phyloP scores from a whole-genome alignment of 2,797 vertebrate genomes.

The Notamacropus eugenii region DNA sequence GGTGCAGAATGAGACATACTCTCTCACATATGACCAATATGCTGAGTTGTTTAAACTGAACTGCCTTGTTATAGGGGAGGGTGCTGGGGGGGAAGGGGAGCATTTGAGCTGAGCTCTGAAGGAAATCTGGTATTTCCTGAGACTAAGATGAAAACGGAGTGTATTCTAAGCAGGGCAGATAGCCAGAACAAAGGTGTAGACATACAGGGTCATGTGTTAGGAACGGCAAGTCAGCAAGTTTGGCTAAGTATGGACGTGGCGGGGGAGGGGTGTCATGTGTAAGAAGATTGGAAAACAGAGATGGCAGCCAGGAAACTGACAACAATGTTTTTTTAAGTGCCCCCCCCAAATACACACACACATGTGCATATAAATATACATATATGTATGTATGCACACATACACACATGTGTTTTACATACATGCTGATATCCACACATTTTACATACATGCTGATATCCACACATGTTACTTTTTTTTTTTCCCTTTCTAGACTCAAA shows the following conservation, averaged over 20 bases:
- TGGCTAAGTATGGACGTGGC: rapidly evolving
- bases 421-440: background rate
- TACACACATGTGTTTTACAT: background rate
- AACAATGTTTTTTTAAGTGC: background rate
- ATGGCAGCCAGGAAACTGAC: background rate
- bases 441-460: background rate
- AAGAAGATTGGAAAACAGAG: background rate
- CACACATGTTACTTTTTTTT: background rate
- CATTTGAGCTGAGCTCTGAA: background rate
- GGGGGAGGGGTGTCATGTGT: background rate
- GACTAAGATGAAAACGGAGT: background rate
- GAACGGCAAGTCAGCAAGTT: background rate
- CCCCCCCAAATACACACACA: background rate
- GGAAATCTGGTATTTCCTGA: background rate
- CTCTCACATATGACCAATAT: background rate
- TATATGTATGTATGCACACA: too few relatives aligned
- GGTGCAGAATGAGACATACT: background rate
- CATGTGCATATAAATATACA: too few relatives aligned
- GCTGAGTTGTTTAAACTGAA: too few relatives aligned
- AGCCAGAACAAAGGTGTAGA: background rate
- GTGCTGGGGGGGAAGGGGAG: background rate
- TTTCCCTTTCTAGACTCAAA: background rate
- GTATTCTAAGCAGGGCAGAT: too few relatives aligned
- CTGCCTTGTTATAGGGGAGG: background rate
- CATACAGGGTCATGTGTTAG: background rate